Evolutionary conservation across 2,888 invertebrate species (phyloP).

Genomic region (Asteroscopus sphinx): DNA sequence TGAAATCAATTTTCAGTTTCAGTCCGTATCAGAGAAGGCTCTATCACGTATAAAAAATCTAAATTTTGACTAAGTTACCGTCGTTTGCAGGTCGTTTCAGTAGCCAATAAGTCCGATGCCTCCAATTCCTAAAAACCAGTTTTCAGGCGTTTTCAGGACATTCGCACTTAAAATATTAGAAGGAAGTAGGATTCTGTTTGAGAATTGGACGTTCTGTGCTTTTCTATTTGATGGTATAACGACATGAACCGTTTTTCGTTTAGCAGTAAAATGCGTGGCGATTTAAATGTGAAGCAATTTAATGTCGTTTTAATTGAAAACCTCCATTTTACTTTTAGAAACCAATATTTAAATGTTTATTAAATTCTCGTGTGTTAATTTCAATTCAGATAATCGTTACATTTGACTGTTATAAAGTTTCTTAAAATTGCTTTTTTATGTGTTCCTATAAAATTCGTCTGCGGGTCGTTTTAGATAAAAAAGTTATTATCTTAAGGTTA

Average conservation of each 20-base stretch:
- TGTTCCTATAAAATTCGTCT: slow-evolving; percentile 3
- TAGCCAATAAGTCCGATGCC: too few relatives aligned
- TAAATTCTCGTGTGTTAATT: slow-evolving; percentile 3
- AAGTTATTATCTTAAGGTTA: too few relatives aligned
- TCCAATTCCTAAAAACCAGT: too few relatives aligned
- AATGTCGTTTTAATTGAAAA: slow-evolving; percentile 43
- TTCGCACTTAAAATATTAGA: too few relatives aligned
- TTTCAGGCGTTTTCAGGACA: too few relatives aligned
- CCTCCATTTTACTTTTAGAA: slow-evolving; percentile 21
- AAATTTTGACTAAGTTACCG: too few relatives aligned
- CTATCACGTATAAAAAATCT: too few relatives aligned
- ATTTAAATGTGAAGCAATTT: slow-evolving; percentile 40
- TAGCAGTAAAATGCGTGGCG: slow-evolving; percentile 35
- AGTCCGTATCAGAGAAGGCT: too few relatives aligned
- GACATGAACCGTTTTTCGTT: slow-evolving; percentile 13
- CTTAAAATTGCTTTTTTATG: slow-evolving; percentile 12
- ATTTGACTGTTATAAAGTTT: slow-evolving; percentile 2
- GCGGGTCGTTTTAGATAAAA: too few relatives aligned
- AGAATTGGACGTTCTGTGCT: slow-evolving; percentile 14
- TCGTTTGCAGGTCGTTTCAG: too few relatives aligned
- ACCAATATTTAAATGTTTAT: slow-evolving; percentile 10
- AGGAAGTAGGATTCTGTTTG: too few relatives aligned
- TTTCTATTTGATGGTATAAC: slow-evolving; percentile 6
- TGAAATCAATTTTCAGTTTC: too few relatives aligned
- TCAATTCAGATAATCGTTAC: slow-evolving; percentile 4